Evolutionary conservation across 1,140 invertebrate species (phyloP), one percentile per base, ranked within the genome.

Genomic region (Globodera ellingtonae): DNA sequence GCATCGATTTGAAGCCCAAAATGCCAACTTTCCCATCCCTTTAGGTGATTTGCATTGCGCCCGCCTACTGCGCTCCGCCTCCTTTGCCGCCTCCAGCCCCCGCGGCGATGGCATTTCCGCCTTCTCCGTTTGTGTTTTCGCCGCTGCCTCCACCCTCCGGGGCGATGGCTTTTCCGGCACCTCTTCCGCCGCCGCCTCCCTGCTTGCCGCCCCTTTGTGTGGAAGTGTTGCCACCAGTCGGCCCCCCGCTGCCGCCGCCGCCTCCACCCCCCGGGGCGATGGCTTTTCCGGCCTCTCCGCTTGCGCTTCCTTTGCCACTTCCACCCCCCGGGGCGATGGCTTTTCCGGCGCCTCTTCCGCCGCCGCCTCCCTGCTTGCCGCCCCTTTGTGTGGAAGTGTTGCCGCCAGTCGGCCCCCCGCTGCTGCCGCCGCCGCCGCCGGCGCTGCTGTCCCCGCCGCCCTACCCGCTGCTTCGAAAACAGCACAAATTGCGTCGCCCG

Each of bases 181-280:
- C 62, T n/a, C 72, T 24, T 15, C 48, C 46, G 5, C 72, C 72
- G 0, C 72, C 44, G 9, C 70, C 79, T n/a, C 10, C 71, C 24
- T 80, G 74, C 21, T 24, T 75, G 65, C 74, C 74, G 46, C 74
- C 74, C 46, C 35, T 75, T 18, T 75, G 74, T 44, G 74, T 75
- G 13, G 74, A 75, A 65, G 74, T 75, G 35, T 21, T 75, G 18
- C 74, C 74, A n/a, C 74, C 74, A 21, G 35, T 35, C 44, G 21
- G 24, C 35, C 50, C n/a, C 72, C 72, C 35, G 35, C 35, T 35
- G 5, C n/a, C 21, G 24, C 24, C 24, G 24, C 72, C 72, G 7
- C 52, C 52, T 48, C 46, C 52, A 21, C 52, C 52, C 47, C 46
- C 52, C 7, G 21, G n/a, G n/a, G 21, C 46, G 15, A 46, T 18